phyloP scores from a whole-genome alignment of 2,797 vertebrate genomes.

The Poecilia gillii region DNA sequence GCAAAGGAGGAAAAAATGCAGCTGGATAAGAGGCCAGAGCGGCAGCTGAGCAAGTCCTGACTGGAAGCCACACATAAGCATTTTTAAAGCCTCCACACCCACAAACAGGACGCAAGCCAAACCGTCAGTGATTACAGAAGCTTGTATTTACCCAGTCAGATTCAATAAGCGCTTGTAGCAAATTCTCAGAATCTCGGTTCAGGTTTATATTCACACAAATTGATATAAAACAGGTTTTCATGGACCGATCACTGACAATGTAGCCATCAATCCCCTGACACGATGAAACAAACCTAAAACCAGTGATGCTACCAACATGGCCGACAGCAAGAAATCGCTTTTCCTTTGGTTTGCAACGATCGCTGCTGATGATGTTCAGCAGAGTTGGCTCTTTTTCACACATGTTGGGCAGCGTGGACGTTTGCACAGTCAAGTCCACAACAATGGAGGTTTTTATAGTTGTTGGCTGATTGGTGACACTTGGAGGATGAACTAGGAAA shows the following conservation, averaged over 20 bases:
- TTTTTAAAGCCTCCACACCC: background rate
- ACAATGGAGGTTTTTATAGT: background rate
- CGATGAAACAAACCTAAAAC: background rate
- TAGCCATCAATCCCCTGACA: background rate
- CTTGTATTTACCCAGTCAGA: background rate
- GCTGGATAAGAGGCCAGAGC: conserved; percentile 19
- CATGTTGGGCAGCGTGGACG: background rate
- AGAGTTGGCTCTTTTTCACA: background rate
- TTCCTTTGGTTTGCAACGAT: background rate
- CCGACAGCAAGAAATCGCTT: background rate
- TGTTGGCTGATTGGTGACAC: background rate
- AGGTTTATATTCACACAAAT: background rate
- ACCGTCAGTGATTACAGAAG: background rate
- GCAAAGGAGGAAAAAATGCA: background rate
- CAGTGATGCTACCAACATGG: background rate
- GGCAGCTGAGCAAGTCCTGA: background rate
- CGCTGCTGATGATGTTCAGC: background rate
- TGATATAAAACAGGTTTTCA: background rate
- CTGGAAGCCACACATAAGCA: background rate
- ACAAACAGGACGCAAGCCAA: background rate
- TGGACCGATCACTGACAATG: background rate
- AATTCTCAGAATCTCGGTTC: background rate
- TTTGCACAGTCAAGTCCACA: too few species aligned
- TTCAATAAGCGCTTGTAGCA: background rate
- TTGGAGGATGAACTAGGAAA: background rate